Conservation (phyloP, 2,113 vertebrate genomes). For the Turdus rufiventris region DNA sequence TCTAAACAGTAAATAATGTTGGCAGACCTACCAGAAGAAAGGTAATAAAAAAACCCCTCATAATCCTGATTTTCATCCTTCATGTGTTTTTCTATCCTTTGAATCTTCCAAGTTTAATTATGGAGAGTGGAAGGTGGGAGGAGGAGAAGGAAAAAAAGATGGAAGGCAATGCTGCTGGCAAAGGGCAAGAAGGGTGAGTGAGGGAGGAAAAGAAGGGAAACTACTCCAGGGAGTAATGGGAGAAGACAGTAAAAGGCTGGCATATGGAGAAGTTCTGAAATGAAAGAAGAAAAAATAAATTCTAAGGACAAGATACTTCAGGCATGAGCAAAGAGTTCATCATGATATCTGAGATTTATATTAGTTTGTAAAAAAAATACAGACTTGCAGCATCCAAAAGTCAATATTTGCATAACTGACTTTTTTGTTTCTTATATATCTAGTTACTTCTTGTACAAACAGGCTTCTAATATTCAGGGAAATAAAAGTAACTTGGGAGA, state of each 20-base stretch:
- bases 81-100: not conserved
- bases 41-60: not conserved
- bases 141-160: not conserved
- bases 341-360: not conserved
- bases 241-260: not conserved
- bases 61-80: not conserved
- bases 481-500: not conserved
- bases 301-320: not conserved
- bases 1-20: conserved; percentile 45
- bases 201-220: not conserved
- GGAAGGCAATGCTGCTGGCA: not conserved
- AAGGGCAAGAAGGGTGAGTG: not conserved
- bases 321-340: not conserved
- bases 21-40: not conserved
- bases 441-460: not conserved
- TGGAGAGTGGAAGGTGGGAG: not conserved
- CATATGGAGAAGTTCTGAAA: not conserved
- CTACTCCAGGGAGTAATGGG: not conserved
- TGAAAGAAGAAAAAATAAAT: not conserved
- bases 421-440: not conserved
- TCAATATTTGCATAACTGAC: not conserved
- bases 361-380: not conserved
- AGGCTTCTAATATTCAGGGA: not conserved
- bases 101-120: not conserved
- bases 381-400: not conserved